phyloP scores from a whole-genome alignment of 2,113 vertebrate species.

The Propithecus coquereli region DNA sequence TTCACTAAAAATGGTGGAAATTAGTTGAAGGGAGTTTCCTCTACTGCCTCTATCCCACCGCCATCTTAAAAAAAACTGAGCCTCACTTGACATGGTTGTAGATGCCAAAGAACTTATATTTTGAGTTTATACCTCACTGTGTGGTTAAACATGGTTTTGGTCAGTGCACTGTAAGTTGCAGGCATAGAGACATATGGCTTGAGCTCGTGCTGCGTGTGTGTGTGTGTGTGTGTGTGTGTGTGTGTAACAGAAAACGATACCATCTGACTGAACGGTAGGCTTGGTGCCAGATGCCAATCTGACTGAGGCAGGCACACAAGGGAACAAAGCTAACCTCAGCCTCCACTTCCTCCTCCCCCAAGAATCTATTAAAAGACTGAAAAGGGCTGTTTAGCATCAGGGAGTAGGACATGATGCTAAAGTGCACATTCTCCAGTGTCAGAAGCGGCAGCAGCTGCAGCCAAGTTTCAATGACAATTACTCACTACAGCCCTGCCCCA shows the following conservation, averaged over 20 bases:
- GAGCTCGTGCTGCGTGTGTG: not conserved
- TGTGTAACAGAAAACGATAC: constrained; percentile 22
- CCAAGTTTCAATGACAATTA: not conserved
- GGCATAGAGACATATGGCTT: not conserved
- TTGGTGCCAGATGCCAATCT: constrained; percentile 55
- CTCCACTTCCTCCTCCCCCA: constrained; percentile 58
- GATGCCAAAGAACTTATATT: not conserved
- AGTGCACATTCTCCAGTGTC: not conserved
- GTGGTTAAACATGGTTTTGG: not conserved
- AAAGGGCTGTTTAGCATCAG: constrained; percentile 30
- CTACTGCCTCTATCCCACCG: not conserved
- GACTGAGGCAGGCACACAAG: constrained; percentile 9
- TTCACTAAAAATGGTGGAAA: not conserved
- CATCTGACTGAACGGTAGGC: constrained; percentile 48
- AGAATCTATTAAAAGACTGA: constrained; percentile 66
- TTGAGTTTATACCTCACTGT: not conserved
- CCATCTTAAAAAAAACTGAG: not conserved
- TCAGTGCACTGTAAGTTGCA: not conserved
- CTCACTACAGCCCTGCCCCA: not conserved
- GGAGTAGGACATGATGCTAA: not conserved
- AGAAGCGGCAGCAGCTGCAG: not conserved
- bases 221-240: not conserved
- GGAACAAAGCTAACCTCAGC: constrained; percentile 40
- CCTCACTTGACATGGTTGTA: not conserved
- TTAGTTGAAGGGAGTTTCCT: not conserved